These are phyloP conservation scores for Penaeus chinensis DNA, from an alignment of 1,140 invertebrate species.

Conservation along the genomic window DNA sequence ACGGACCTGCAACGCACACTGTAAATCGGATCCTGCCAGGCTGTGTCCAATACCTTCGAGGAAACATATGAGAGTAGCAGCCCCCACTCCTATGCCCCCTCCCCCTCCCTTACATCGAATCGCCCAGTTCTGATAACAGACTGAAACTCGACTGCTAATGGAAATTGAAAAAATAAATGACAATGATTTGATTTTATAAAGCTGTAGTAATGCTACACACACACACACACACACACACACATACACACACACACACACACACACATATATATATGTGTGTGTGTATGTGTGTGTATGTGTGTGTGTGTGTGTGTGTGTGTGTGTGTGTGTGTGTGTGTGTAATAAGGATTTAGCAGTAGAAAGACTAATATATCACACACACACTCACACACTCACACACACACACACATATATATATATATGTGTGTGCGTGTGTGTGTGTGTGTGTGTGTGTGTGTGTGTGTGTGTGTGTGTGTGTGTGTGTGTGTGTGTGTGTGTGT, in stretches of 20 bases:
- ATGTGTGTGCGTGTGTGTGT: background rate
- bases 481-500: background rate
- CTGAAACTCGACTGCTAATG: background rate
- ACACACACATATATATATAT: constrained; percentile 7
- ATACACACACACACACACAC: background rate
- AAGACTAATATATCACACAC: background rate
- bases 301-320: background rate
- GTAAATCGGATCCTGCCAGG: no score
- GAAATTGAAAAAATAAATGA: background rate
- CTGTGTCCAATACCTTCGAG: no score
- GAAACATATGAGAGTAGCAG: no score
- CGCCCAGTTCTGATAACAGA: background rate
- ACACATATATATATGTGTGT: constrained; percentile 7
- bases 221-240: background rate
- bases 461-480: background rate
- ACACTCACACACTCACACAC: background rate
- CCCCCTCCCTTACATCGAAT: no score
- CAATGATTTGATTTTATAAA: background rate
- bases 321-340: background rate
- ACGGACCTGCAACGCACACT: no score
- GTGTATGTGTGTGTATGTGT: background rate
- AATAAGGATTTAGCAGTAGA: no score
- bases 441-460: background rate
- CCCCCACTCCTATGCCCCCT: no score
- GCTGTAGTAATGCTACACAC: background rate